Conservation (phyloP, 2,888 invertebrate genomes). For the Parnassius orleans region DNA sequence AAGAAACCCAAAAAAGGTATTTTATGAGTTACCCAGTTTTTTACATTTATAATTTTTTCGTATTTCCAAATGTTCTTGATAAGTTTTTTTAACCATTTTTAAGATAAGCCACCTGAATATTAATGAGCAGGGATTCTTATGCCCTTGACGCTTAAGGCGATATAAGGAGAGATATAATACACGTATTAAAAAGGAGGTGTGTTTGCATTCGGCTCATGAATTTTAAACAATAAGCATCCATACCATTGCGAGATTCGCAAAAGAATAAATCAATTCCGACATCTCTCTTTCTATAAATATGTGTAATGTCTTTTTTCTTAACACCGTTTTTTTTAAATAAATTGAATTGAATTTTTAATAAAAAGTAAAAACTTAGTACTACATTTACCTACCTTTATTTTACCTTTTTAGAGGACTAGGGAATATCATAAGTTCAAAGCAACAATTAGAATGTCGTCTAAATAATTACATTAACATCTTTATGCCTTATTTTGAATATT, state of each 20-base stretch:
- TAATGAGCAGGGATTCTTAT: constrained; percentile 44
- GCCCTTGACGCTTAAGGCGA: constrained; percentile 48
- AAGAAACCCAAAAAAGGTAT: constrained; percentile 19
- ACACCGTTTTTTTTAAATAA: too few species aligned
- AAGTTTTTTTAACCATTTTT: constrained; percentile 24
- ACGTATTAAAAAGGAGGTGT: constrained; percentile 55
- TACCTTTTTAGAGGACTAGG: too few species aligned
- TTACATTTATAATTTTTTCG: constrained; percentile 9
- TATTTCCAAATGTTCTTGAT: constrained; percentile 9
- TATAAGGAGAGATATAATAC: constrained; percentile 48
- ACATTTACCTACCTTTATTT: too few species aligned
- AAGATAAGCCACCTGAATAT: constrained; percentile 30
- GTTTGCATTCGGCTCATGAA: constrained; percentile 51
- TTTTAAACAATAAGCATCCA: constrained; percentile 38
- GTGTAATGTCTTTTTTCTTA: not conserved
- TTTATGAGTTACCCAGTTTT: constrained; percentile 22
- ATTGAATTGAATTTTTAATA: too few species aligned
- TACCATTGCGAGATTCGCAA: constrained; percentile 29
- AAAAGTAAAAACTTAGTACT: too few species aligned
- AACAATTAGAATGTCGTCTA: too few species aligned
- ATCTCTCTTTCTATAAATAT: constrained; percentile 28
- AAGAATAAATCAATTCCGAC: constrained; percentile 32
- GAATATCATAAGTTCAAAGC: too few species aligned
- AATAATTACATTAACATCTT: too few species aligned
- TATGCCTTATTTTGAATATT: too few species aligned